Conservation (phyloP, 2,113 vertebrate genomes). For the Dolichotis patagonum region DNA sequence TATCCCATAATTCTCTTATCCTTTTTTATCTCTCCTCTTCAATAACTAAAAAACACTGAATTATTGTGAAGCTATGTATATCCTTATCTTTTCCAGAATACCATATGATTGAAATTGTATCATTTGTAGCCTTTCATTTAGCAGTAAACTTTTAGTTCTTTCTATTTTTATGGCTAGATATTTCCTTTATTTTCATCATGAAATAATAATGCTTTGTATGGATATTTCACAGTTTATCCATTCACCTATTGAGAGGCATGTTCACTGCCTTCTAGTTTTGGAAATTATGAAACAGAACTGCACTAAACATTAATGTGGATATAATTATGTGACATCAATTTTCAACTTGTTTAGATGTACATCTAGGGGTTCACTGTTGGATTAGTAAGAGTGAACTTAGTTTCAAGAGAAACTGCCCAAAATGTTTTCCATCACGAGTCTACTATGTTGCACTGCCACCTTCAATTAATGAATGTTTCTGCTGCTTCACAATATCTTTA, state of each 20-base stretch:
- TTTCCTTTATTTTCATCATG: not conserved
- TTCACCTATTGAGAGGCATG: not conserved
- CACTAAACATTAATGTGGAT: not conserved
- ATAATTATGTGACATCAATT: not conserved
- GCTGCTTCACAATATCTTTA: not conserved
- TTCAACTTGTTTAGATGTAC: not conserved
- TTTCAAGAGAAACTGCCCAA: not conserved
- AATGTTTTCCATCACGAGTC: not conserved
- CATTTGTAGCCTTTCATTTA: not conserved
- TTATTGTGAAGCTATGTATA: not conserved
- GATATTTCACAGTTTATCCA: not conserved
- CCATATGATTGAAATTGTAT: not conserved
- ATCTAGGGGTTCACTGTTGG: not conserved
- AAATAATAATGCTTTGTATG: not conserved
- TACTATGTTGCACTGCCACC: not conserved
- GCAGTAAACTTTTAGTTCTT: not conserved
- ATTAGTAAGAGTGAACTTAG: not conserved
- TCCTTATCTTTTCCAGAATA: not conserved
- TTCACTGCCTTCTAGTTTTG: not conserved
- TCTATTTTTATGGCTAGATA: not conserved
- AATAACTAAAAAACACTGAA: not conserved
- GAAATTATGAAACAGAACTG: not conserved
- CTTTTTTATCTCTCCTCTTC: not conserved
- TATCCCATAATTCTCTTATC: not conserved
- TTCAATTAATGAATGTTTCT: not conserved